A percentile compares a stretch with the other conserved stretches of the same genome.
These are phyloP conservation scores for Pandemis heparana DNA, from an alignment of 2,888 invertebrate genomes.

Conservation along the genomic window DNA sequence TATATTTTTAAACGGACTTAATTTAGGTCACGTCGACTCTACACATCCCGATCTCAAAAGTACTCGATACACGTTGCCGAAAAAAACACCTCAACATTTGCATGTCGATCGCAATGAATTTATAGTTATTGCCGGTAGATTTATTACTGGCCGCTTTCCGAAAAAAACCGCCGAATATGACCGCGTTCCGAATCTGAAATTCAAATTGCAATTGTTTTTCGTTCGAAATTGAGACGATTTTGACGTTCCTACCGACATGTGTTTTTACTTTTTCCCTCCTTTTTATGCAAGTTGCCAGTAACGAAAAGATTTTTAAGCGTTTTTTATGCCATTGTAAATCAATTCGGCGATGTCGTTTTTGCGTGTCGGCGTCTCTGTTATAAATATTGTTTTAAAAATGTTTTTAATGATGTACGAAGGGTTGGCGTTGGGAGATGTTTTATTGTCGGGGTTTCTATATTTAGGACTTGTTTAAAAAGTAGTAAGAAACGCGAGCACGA, in stretches of 20 bases:
- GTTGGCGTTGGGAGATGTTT: constrained; percentile 54
- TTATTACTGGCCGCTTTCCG: constrained; percentile 77
- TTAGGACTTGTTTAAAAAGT: constrained; percentile 35
- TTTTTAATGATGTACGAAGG: constrained; percentile 70
- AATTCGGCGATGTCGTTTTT: constrained; percentile 70
- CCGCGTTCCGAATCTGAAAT: constrained; percentile 79
- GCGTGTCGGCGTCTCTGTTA: constrained; percentile 62
- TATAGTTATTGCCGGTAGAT: constrained; percentile 84
- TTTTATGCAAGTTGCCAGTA: constrained; percentile 46
- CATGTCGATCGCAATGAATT: constrained; percentile 86
- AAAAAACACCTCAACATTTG: constrained; percentile 81
- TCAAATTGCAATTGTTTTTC: constrained; percentile 82
- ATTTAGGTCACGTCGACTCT: constrained; percentile 52
- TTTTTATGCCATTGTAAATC: constrained; percentile 70
- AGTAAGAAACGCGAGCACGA: background rate
- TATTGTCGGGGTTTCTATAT: constrained; percentile 49
- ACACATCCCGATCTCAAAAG: constrained; percentile 60
- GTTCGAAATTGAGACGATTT: constrained; percentile 83
- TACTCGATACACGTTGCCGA: constrained; percentile 71
- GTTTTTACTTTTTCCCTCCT: constrained; percentile 58
- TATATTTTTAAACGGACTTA: background rate
- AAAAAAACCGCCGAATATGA: constrained; percentile 81
- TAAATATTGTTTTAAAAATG: constrained; percentile 71
- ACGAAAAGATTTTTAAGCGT: constrained; percentile 51
- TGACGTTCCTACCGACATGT: constrained; percentile 78